phyloP scores from a whole-genome alignment of 2,888 invertebrate species.

The Drosophila fulvimacula region DNA sequence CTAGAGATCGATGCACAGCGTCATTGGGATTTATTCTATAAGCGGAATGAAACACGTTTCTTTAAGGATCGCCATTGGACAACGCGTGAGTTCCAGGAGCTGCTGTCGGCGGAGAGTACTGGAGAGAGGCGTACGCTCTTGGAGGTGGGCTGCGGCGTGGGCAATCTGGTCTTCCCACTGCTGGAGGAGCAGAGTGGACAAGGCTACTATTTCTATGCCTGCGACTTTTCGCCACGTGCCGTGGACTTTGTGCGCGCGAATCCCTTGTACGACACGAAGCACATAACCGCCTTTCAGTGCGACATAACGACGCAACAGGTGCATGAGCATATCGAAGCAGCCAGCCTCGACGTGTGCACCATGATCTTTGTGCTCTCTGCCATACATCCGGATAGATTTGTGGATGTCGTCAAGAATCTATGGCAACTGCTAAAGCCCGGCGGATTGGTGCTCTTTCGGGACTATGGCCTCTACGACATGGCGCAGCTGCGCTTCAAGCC shows the following conservation, averaged over 20 bases:
- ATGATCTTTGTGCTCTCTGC: slow-evolving; percentile 98
- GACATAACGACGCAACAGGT: slow-evolving; percentile 92
- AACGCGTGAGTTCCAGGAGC: slow-evolving; percentile 95
- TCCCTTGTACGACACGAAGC: slow-evolving; percentile 88
- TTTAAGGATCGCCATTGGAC: slow-evolving; percentile 99
- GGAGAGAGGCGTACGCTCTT: slow-evolving; percentile 82
- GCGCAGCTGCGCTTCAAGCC: slow-evolving; percentile 97
- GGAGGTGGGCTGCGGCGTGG: slow-evolving; percentile 98
- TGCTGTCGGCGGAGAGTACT: slow-evolving; percentile 86
- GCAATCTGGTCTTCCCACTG: slow-evolving; percentile 97
- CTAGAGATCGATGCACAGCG: slow-evolving; percentile 93
- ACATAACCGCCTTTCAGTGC: slow-evolving; percentile 92
- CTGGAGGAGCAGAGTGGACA: slow-evolving; percentile 86
- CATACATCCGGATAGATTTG: slow-evolving; percentile 94
- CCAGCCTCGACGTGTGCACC: slow-evolving; percentile 91
- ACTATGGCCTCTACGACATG: slow-evolving; percentile 98
- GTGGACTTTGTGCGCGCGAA: slow-evolving; percentile 92
- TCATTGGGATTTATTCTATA: slow-evolving; percentile 98
- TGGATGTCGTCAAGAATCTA: slow-evolving; percentile 88
- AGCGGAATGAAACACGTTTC: slow-evolving; percentile 96
- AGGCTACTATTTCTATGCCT: slow-evolving; percentile 92
- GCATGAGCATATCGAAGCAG: slow-evolving; percentile 85
- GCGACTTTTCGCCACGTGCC: slow-evolving; percentile 97
- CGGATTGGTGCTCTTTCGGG: slow-evolving; percentile 94
- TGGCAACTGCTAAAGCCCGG: slow-evolving; percentile 89